These are phyloP conservation scores for Oscheius sp. DNA, from an alignment of 1,140 invertebrate genomes.

Conservation along the genomic window DNA sequence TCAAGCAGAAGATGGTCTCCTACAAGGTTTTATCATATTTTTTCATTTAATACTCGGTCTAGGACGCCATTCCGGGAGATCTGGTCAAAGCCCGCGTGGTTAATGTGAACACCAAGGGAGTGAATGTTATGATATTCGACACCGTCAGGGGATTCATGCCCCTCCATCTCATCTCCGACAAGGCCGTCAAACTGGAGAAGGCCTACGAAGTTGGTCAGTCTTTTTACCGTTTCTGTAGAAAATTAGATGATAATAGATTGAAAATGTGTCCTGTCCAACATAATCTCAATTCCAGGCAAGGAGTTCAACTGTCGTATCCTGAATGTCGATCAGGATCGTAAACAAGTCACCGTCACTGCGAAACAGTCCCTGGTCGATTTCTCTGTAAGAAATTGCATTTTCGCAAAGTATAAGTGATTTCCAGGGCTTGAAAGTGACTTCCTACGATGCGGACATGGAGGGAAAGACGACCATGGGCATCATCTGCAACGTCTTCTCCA, in stretches of 20 bases:
- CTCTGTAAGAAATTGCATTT: background rate
- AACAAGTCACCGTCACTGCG: conserved; percentile 44
- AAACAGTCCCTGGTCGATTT: conserved; percentile 43
- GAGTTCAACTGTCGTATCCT: conserved; percentile 49
- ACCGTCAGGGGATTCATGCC: conserved; percentile 46
- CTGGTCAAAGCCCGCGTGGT: conserved; percentile 38
- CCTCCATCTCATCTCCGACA: conserved; percentile 41
- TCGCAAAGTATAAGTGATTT: background rate
- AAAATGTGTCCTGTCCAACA: no score
- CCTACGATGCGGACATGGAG: background rate
- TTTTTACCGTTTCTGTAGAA: background rate
- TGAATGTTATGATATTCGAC: conserved; percentile 40
- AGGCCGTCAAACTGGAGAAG: conserved; percentile 37
- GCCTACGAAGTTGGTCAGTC: conserved; percentile 46
- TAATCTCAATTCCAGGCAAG: conserved; percentile 42
- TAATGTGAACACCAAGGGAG: conserved; percentile 35
- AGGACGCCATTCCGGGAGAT: conserved; percentile 43
- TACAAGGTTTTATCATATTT: no score
- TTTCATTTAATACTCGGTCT: no score
- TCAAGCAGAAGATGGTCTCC: conserved; percentile 42
- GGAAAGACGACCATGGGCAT: conserved; percentile 20
- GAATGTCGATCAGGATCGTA: conserved; percentile 35
- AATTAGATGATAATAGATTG: no score
- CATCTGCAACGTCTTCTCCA: conserved; percentile 29
- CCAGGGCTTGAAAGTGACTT: background rate